These are phyloP conservation scores for Euplagia quadripunctaria DNA, from an alignment of 2,888 invertebrate genomes.

Conservation along the genomic window DNA sequence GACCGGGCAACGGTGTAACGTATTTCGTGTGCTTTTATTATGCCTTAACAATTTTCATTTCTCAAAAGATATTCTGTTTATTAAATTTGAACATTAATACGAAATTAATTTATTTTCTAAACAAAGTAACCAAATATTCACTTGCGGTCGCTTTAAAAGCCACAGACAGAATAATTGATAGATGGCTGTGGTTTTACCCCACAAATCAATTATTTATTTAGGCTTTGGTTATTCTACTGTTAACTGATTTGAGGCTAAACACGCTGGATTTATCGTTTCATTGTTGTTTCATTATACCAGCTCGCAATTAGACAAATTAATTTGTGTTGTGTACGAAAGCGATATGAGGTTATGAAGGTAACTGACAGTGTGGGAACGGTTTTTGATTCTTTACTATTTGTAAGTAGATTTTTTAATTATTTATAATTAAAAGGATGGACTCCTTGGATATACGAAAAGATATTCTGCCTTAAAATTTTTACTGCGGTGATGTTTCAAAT, in stretches of 20 bases:
- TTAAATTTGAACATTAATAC: background rate
- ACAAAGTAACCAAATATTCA: slow-evolving; percentile 25
- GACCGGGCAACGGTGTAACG: no score
- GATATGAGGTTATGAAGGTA: background rate
- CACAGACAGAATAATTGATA: slow-evolving; percentile 48
- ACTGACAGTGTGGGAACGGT: background rate
- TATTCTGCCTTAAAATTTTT: no score
- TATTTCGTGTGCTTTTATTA: no score
- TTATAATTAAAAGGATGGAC: no score
- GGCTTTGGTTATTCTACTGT: slow-evolving; percentile 41
- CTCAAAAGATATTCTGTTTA: no score
- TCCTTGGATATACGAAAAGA: no score
- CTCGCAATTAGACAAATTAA: slow-evolving; percentile 43
- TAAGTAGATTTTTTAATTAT: no score
- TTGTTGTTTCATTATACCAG: slow-evolving; percentile 41
- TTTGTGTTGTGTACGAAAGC: slow-evolving; percentile 20
- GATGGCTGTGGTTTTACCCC: slow-evolving; percentile 33
- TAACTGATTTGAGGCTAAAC: slow-evolving; percentile 49
- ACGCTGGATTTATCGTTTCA: slow-evolving; percentile 44
- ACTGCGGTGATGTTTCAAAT: no score
- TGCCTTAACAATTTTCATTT: no score
- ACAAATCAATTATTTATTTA: slow-evolving; percentile 56
- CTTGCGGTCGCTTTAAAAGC: slow-evolving; percentile 30
- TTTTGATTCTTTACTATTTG: no score
- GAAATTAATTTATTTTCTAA: background rate